These are phyloP conservation scores for Eristalis arbustorum DNA, from an alignment of 2,888 invertebrate genomes.

Conservation along the genomic window DNA sequence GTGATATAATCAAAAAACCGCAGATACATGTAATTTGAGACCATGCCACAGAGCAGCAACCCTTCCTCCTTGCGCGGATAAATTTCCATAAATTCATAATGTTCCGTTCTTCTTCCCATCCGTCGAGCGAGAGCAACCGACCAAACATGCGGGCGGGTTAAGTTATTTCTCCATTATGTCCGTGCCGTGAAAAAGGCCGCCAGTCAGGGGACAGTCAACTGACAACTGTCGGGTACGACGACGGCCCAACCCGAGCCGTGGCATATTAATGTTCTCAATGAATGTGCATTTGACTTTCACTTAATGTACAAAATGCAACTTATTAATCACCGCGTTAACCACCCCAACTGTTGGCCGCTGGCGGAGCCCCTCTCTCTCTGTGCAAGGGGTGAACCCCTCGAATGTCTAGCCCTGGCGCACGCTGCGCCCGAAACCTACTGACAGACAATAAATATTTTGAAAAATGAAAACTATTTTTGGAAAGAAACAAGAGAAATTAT, in stretches of 20 bases:
- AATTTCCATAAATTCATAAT: constrained; percentile 66
- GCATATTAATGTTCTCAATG: constrained; percentile 68
- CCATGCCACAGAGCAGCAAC: constrained; percentile 5
- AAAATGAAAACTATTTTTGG: constrained; percentile 65
- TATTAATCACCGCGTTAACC: constrained; percentile 63
- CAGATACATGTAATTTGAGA: constrained; percentile 64
- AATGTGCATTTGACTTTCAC: constrained; percentile 70
- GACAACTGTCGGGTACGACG: constrained; percentile 57
- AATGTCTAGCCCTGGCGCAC: constrained; percentile 16
- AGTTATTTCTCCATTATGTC: constrained; percentile 35
- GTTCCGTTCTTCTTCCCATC: constrained; percentile 6
- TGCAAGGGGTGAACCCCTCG: constrained; percentile 14
- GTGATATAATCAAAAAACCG: constrained; percentile 60
- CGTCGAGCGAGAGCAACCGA: not conserved
- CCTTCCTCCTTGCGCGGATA: constrained; percentile 41
- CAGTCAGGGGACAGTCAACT: constrained; percentile 14
- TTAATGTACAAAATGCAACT: constrained; percentile 64
- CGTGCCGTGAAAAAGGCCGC: constrained; percentile 1
- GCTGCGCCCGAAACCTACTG: constrained; percentile 54
- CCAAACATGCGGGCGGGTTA: constrained; percentile 61
- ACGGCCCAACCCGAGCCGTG: constrained; percentile 49
- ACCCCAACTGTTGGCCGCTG: constrained; percentile 3
- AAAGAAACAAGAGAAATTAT: constrained; percentile 21
- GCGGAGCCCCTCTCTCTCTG: too few species aligned
- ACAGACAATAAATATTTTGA: constrained; percentile 70